Base-by-base conservation (phyloP, 2,797 vertebrate species). In the Etheostoma nigrum region DNA sequence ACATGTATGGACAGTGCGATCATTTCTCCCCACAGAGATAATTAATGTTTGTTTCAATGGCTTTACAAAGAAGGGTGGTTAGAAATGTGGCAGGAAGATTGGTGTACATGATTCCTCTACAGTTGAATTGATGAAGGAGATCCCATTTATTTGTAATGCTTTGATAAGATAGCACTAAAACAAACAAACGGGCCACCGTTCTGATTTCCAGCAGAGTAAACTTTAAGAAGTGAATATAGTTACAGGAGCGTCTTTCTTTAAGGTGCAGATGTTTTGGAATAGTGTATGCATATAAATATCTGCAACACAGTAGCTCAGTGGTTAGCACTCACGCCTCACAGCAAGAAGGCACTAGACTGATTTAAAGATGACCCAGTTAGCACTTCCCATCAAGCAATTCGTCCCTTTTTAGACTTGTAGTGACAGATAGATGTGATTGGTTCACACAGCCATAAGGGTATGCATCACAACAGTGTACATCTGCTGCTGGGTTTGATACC, bases 111-210 rank as follows among this genome's bases (percentile, higher is more conserved):
- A 62, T 49, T 33, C 19, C 18, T 30, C 18, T 33, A 0, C 19
- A 48, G 52, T 47, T n/a, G 45, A 69, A 67, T 10, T 73, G 15
- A 53, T 58, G 52, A 53, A 30, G 33, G 27, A 51, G 21, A 72
- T 48, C 13, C n/a, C 27, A 23, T 72, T 51, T 70, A 16, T 52
- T 64, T 68, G 23, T 30, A 52, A 49, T 59, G 15, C 12, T 45
- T 53, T 45, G 67, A 81, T 81, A 82, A 80, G 67, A 82, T 65
- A 67, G 81, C 18, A 25, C 18, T 5, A 14, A 80, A 40, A 58
- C 21, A 49, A 18, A 84, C 30, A 63, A 72, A 57, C n/a, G 57
- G 57, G 47, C 63, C 60, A 52, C 14, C 42, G 55, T 27, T 51
- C 6, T 48, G 9, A 30, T 57, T 14, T 66, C 14, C 1, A 65